Conservation (phyloP, 2,797 vertebrate genomes). For the Spheniscus humboldti region DNA sequence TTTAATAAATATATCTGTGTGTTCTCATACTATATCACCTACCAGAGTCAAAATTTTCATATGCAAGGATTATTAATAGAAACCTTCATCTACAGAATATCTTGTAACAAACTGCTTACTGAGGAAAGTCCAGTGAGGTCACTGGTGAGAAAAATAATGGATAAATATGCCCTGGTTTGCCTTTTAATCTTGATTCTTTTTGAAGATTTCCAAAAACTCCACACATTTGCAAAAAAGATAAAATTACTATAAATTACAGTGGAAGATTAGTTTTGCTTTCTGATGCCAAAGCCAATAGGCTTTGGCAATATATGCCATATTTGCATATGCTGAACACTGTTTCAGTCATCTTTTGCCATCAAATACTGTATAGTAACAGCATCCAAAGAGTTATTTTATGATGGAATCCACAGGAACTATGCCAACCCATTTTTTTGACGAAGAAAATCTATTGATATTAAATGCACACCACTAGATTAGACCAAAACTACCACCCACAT, state of each 20-base stretch:
- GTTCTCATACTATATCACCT: neutral
- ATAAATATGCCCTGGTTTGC: neutral
- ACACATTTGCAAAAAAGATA: too few relatives aligned
- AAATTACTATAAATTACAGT: neutral
- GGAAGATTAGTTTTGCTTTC: neutral
- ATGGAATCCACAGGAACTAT: neutral
- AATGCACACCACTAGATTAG: neutral
- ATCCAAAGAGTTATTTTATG: neutral
- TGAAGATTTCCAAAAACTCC: neutral
- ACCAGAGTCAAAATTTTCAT: neutral
- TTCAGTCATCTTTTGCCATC: neutral
- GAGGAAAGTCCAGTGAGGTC: neutral
- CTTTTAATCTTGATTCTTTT: neutral
- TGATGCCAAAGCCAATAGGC: neutral
- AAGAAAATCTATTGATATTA: neutral
- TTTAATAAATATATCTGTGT: fast-evolving
- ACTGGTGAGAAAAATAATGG: neutral
- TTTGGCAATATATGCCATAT: neutral
- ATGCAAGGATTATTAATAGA: neutral
- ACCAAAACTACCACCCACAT: neutral
- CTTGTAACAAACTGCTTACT: neutral
- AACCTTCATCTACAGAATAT: neutral
- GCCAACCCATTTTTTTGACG: neutral
- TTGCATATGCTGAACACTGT: neutral
- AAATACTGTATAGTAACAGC: neutral